Conservation (phyloP, 2,113 vertebrate genomes). For the Columba livia region DNA sequence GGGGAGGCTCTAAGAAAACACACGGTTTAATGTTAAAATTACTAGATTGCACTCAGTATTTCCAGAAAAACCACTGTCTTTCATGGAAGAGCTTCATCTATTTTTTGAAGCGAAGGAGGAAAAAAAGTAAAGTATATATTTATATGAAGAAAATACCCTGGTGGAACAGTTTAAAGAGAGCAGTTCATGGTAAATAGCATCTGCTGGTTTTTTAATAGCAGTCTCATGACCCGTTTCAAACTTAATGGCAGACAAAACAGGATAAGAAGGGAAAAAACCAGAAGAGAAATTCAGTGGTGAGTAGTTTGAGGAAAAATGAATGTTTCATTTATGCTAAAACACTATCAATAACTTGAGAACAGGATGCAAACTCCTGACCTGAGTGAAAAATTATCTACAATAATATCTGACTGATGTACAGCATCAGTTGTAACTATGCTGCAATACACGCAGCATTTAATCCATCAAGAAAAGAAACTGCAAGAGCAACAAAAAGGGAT, state of each 20-base stretch:
- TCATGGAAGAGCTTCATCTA: conserved; percentile 1
- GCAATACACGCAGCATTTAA: background rate
- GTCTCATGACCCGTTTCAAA: background rate
- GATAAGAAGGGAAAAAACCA: conserved; percentile 22
- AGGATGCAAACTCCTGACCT: background rate
- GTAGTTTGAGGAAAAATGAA: background rate
- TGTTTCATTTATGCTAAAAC: background rate
- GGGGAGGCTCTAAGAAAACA: background rate
- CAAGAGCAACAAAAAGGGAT: background rate
- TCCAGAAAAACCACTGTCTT: conserved; percentile 2
- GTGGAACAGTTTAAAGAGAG: background rate
- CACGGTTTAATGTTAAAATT: conserved; percentile 3
- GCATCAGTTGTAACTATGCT: background rate
- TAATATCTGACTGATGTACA: background rate
- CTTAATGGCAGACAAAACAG: conserved; percentile 12
- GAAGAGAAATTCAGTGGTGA: conserved; percentile 7
- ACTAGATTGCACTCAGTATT: conserved; percentile 28
- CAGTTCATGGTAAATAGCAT: conserved; percentile 7
- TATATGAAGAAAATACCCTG: background rate
- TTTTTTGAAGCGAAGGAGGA: background rate
- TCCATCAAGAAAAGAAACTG: background rate
- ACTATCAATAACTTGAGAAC: background rate
- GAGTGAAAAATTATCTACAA: background rate
- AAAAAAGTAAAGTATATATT: background rate
- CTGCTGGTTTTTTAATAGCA: conserved; percentile 12